Percentiles rank a stretch among this genome's conserved stretches.
phyloP scores from a whole-genome alignment of 2,888 invertebrate genomes.

The Drosophila vallismaia region DNA sequence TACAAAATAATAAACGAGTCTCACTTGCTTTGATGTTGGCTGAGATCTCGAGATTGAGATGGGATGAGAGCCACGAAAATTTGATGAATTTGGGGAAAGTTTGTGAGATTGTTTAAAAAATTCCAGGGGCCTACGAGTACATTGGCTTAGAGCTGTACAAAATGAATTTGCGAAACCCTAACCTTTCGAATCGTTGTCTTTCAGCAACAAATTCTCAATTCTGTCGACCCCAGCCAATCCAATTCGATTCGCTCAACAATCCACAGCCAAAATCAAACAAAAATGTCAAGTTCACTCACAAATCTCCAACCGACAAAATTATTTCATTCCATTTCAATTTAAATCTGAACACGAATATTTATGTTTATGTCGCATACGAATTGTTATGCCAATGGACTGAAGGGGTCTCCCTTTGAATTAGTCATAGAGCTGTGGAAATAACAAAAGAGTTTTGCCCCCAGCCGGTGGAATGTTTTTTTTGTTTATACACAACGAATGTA shows the following conservation, averaged over 20 bases:
- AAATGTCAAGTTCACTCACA: slow-evolving; percentile 73
- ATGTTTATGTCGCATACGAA: slow-evolving; percentile 41
- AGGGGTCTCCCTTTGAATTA: slow-evolving; percentile 47
- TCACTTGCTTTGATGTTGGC: slow-evolving; percentile 30
- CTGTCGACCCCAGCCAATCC: slow-evolving; percentile 26
- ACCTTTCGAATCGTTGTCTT: slow-evolving; percentile 11
- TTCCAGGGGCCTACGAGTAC: background rate
- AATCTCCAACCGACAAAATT: slow-evolving; percentile 66
- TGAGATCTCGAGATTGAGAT: slow-evolving; percentile 24
- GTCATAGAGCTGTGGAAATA: slow-evolving; percentile 57
- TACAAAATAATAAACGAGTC: slow-evolving; percentile 28
- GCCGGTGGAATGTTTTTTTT: slow-evolving; percentile 56
- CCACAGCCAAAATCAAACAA: slow-evolving; percentile 31
- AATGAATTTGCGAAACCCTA: background rate
- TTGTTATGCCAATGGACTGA: slow-evolving; percentile 7
- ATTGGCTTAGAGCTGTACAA: background rate
- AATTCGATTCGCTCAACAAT: slow-evolving; percentile 47
- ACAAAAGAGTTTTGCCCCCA: slow-evolving; percentile 52
- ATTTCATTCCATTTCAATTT: slow-evolving; percentile 73
- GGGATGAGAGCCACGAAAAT: slow-evolving; percentile 1
- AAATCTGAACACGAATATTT: slow-evolving; percentile 65
- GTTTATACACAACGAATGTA: slow-evolving; percentile 52
- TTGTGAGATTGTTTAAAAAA: slow-evolving; percentile 3
- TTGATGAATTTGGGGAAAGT: slow-evolving; percentile 8
- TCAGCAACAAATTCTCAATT: slow-evolving; percentile 24